Base-by-base conservation (phyloP, 2,888 invertebrate genomes). In the Yponomeuta evonymella region DNA sequence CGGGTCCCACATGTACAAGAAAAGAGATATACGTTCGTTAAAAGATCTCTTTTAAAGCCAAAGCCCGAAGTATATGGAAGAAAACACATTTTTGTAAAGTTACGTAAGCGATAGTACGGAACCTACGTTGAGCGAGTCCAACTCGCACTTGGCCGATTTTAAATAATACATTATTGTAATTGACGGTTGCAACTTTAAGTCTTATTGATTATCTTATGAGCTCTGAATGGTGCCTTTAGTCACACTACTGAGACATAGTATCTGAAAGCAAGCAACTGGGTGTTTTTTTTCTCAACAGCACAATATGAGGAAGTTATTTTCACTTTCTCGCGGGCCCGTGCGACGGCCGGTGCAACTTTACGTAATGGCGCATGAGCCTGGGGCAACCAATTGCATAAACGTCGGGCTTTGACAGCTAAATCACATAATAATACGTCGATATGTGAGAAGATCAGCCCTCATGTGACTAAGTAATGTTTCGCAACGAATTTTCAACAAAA, bases 341-440 rank as follows among this genome's bases (percentile, higher is more conserved):
- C 48, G 48, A 23, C 66, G 74, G 76, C 75, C 74, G 75, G 79
- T 84, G 88, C 85, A 88, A 87, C 86, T 79, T 89, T 88, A 83
- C 88, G 88, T 80, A 89, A 89, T 63, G 58, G 71, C 75, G 75
- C 62, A 33, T 58, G 72, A 76, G 76, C 76, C 87, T 87, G 86
- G 86, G 86, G 85, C 86, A 86, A 30, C 74, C 69, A 73, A 76
- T 88, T 86, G 86, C 82, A 81, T 86, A 86, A 86, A 79, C 77
- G 74, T 73, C 74, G 72, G 74, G 72, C 75, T 80, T 79, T 79
- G 81, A 79, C 78, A 79, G 78, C 75, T 75, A 77, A 77, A 77
- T 76, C 74, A 74, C 72, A 72, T 72, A 74, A 72, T 69, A 73
- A 71, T 72, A 15, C n/a, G 33, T 12, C 29, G 12, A 65, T 33